Evolutionary conservation across 2,113 vertebrate genomes (phyloP).

Genomic region (Riparia riparia): DNA sequence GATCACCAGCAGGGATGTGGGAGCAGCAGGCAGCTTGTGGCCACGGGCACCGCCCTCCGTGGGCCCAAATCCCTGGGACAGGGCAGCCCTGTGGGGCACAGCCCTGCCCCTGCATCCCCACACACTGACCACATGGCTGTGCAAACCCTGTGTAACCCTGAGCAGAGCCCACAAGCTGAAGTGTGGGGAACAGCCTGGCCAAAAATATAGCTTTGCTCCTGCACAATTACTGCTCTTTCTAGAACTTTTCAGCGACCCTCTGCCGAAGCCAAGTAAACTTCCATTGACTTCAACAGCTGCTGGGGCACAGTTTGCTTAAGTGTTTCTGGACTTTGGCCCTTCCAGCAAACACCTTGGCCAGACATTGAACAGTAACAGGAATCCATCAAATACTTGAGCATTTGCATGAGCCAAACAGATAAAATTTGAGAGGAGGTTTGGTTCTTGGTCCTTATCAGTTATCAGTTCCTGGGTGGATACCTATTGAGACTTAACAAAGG

Average conservation of each 20-base stretch:
- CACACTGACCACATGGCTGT: accelerated
- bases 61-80: accelerated
- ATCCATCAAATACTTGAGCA: not conserved
- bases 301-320: not conserved
- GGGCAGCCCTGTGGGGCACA: not conserved
- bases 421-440: not conserved
- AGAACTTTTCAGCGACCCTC: not conserved
- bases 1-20: not conserved
- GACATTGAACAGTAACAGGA: not conserved
- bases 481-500: not conserved
- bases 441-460: not conserved
- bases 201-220: not conserved
- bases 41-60: accelerated
- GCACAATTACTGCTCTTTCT: not conserved
- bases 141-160: not conserved
- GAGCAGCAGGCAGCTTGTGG: not conserved
- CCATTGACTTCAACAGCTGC: not conserved
- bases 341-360: conserved; percentile 11
- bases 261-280: not conserved
- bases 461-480: not conserved
- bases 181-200: not conserved
- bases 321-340: conserved; percentile 18
- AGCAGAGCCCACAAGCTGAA: not conserved
- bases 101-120: not conserved
- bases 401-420: not conserved